Conservation (phyloP, 2,888 invertebrate genomes). For the Hypomecis atomaria region DNA sequence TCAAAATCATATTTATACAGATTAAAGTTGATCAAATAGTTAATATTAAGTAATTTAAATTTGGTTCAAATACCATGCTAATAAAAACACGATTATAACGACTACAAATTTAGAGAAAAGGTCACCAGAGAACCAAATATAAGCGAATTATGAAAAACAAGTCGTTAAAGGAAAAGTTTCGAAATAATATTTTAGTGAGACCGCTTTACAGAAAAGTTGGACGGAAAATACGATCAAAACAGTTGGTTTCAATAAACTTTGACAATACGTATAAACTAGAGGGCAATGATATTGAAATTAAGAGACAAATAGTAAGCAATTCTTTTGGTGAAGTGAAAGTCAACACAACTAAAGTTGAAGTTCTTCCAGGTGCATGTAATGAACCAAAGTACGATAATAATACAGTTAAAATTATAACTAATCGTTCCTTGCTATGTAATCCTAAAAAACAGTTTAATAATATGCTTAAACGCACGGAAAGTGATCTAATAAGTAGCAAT, state of each 20-base stretch:
- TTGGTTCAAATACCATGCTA: not conserved
- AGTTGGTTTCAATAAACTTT: constrained; percentile 50
- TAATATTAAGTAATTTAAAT: not conserved
- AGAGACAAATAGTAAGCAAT: constrained; percentile 50
- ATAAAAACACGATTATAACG: not conserved
- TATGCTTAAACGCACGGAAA: constrained; percentile 39
- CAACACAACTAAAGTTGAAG: constrained; percentile 46
- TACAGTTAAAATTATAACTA: constrained; percentile 27
- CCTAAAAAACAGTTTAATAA: constrained; percentile 30
- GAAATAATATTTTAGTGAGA: constrained; percentile 65
- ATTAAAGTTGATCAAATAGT: too few species aligned
- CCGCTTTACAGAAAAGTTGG: constrained; percentile 69
- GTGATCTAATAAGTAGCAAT: constrained; percentile 30
- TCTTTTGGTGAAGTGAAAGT: constrained; percentile 41
- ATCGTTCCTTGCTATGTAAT: constrained; percentile 11
- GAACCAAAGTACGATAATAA: constrained; percentile 13
- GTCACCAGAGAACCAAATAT: not conserved
- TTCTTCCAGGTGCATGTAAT: constrained; percentile 54
- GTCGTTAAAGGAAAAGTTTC: constrained; percentile 59
- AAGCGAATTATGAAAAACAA: constrained; percentile 48
- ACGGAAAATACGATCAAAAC: constrained; percentile 56
- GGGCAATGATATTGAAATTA: constrained; percentile 62
- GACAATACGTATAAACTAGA: constrained; percentile 62
- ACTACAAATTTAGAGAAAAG: not conserved
- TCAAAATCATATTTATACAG: too few species aligned